Percentiles rank a stretch among this genome's conserved stretches.
Evolutionary conservation across 1,140 invertebrate genomes (phyloP).

Genomic region (Choristoneura fumiferana): DNA sequence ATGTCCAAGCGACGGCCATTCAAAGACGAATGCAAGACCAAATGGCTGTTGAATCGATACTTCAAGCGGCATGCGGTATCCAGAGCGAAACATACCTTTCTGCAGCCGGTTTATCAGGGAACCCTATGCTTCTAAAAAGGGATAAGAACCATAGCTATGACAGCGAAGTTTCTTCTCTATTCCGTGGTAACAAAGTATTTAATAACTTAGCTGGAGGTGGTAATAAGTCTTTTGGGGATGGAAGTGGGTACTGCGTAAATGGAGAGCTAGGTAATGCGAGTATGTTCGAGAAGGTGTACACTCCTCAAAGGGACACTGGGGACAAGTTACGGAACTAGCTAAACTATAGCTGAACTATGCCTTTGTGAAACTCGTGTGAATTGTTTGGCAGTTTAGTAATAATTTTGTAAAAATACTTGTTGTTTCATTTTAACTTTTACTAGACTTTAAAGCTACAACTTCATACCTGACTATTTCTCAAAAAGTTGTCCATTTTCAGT

Average conservation of each 20-base stretch:
- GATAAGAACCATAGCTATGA: constrained; percentile 30
- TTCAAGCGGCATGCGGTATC: constrained; percentile 51
- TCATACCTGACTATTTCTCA: too few relatives aligned
- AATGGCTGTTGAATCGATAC: constrained; percentile 53
- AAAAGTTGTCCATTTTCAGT: too few relatives aligned
- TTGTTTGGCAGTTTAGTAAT: constrained; percentile 4
- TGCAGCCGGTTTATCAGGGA: constrained; percentile 26
- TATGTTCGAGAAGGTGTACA: constrained; percentile 59
- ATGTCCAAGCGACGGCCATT: constrained; percentile 63
- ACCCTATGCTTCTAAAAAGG: constrained; percentile 36
- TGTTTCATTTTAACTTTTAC: too few relatives aligned
- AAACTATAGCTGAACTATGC: constrained; percentile 14
- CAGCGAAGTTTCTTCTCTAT: constrained; percentile 36
- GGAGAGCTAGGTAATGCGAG: constrained; percentile 52
- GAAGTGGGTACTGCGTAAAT: constrained; percentile 48
- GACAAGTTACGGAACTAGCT: constrained; percentile 29
- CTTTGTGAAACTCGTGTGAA: constrained; percentile 9
- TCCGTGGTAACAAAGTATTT: constrained; percentile 39
- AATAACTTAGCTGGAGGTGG: constrained; percentile 32
- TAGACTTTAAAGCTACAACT: too few relatives aligned
- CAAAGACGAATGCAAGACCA: constrained; percentile 64
- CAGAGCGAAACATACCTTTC: constrained; percentile 25
- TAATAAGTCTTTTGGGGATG: constrained; percentile 44
- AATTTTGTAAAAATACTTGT: neutral
- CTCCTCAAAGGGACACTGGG: constrained; percentile 56